Percentiles rank a stretch among this genome's conserved stretches.
Conservation (phyloP, 2,797 vertebrate genomes). For the Furcifer pardalis region DNA sequence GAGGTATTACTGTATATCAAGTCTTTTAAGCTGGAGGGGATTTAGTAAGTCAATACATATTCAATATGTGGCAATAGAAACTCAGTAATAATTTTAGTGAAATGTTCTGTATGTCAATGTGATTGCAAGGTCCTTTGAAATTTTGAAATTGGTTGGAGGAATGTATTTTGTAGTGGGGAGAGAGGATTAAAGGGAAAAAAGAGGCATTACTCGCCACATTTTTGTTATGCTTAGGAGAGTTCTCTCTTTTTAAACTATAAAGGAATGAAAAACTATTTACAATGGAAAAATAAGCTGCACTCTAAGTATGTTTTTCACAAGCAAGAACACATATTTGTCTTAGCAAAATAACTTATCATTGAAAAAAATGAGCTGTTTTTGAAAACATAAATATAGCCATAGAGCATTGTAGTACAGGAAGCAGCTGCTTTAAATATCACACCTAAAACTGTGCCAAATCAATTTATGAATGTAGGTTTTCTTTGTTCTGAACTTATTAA, state of each 20-base stretch:
- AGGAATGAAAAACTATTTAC: constrained; percentile 31
- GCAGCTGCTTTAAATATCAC: background rate
- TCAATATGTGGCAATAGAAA: constrained; percentile 27
- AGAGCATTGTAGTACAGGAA: background rate
- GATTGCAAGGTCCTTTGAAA: constrained; percentile 59
- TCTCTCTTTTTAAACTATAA: constrained; percentile 12
- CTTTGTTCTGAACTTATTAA: background rate
- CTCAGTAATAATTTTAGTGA: constrained; percentile 60
- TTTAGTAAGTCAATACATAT: constrained; percentile 60
- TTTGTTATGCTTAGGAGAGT: constrained; percentile 41
- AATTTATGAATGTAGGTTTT: background rate
- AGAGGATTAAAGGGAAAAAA: constrained; percentile 50
- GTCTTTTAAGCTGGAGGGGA: constrained; percentile 39
- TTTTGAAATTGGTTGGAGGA: constrained; percentile 46
- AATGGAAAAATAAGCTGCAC: background rate
- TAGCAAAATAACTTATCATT: background rate
- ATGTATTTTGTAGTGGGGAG: constrained; percentile 40
- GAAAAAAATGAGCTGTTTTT: no score
- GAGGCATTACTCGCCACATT: constrained; percentile 23
- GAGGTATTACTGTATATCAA: no score
- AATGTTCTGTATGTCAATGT: constrained; percentile 60
- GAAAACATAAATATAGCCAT: no score
- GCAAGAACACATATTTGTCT: background rate
- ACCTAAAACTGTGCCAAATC: background rate
- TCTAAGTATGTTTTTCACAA: background rate